Base-by-base conservation (phyloP, 2,888 invertebrate genomes). In the Marasmarcha lunaedactyla region DNA sequence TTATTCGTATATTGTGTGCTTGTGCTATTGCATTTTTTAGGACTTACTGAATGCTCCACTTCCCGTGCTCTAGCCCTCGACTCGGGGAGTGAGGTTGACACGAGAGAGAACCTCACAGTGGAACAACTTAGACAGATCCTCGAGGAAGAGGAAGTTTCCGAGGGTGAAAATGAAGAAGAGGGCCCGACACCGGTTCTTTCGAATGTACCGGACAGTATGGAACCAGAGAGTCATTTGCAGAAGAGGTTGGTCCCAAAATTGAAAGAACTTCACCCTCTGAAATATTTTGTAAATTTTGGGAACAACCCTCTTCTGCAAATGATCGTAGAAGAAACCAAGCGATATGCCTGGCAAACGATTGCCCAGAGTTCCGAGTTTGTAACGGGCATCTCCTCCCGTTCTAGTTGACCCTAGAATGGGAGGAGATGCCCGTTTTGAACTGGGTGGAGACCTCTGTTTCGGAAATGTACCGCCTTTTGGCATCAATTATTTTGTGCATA, bases 191-290 rank as follows among this genome's bases (percentile, higher is more conserved):
- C 14, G 36, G 36, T 15, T 15, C 15, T 15, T 11, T 10, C 15
- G 4, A 36, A 9, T 36, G 14, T 36, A 15, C 2, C 10, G 11
- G 36, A 15, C n/a, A n/a, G n/a, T n/a, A n/a, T n/a, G 11, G 15
- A 36, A 15, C 15, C n/a, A n/a, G 15, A 15, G 36, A 36, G 15
- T 15, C 11, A 1, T 13, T 1, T 14, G 11, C 40, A 30, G 27
- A 43, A 38, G 40, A n/a, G 40, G 35, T 26, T 35, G 38, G 36
- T 35, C 26, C n/a, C 40, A 33, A 6, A 15, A 27, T 42, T 40
- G 13, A 44, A n/a, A 39, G 20, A 39, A 42, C 7, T 40, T 42
- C 30, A 38, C 38, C 4, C 25, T 44, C 4, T 44, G 40, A 2
- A 40, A 41, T 14, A 5, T 20, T 20, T 20, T 7, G 7, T 7